A percentile compares a stretch with the other conserved stretches of the same genome.
Evolutionary conservation across 2,797 vertebrate species (phyloP).

Genomic region (Miichthys miiuy): DNA sequence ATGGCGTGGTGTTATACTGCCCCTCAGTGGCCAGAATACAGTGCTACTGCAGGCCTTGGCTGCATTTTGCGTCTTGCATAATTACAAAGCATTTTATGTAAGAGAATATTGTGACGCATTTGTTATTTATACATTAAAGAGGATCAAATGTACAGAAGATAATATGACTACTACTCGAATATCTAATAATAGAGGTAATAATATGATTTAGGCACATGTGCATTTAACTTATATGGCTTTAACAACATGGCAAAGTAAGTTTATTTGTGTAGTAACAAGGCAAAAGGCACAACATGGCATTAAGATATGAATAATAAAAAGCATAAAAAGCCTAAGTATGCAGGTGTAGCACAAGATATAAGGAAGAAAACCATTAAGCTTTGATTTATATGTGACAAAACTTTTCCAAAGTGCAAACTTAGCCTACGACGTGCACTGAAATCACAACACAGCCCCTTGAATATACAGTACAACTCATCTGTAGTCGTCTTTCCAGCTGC

Average conservation of each 20-base stretch:
- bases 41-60: slow-evolving; percentile 4
- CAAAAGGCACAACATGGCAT: neutral
- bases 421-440: neutral
- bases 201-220: neutral
- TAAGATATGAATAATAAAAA: neutral
- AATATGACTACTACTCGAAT: neutral
- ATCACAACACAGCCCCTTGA: neutral
- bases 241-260: neutral
- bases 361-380: too few relatives aligned
- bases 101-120: slow-evolving; percentile 64
- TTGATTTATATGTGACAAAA: neutral
- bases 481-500: neutral
- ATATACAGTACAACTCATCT: neutral
- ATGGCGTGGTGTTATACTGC: slow-evolving; percentile 43
- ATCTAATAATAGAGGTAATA: neutral
- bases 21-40: slow-evolving; percentile 6
- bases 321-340: neutral
- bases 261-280: neutral
- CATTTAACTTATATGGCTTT: neutral
- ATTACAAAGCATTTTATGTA: slow-evolving; percentile 70
- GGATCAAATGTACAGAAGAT: neutral
- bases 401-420: neutral
- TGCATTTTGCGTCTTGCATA: slow-evolving; percentile 63
- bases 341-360: too few relatives aligned
- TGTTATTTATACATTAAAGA: slow-evolving; percentile 6